These are phyloP conservation scores for Cercocebus atys DNA, from an alignment of 2,113 vertebrate species.

Conservation along the genomic window DNA sequence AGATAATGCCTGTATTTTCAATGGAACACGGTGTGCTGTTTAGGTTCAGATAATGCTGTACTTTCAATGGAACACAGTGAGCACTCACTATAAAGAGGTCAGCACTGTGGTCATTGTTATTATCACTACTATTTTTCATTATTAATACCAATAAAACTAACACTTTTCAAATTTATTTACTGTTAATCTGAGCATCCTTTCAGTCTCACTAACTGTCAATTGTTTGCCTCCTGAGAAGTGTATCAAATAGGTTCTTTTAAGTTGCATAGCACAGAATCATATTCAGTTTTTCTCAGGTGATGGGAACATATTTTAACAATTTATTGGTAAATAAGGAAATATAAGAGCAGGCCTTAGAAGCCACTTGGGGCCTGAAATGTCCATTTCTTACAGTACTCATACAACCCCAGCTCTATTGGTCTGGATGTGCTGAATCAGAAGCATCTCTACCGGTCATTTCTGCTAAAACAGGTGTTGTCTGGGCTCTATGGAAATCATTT, in stretches of 20 bases:
- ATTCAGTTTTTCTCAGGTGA: neutral
- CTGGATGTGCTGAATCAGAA: neutral
- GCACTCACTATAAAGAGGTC: neutral
- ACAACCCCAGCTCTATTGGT: neutral
- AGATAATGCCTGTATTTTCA: neutral
- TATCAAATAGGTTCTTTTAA: neutral
- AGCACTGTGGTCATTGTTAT: neutral
- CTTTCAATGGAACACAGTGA: neutral
- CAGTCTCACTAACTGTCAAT: neutral
- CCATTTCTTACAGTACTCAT: neutral
- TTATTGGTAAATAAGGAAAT: neutral
- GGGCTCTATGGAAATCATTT: neutral
- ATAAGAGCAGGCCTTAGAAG: neutral
- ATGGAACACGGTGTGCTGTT: neutral
- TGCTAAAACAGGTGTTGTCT: neutral
- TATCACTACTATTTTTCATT: neutral
- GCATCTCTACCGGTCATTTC: neutral
- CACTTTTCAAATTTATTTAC: neutral
- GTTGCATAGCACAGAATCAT: neutral
- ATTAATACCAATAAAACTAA: neutral
- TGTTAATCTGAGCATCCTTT: neutral
- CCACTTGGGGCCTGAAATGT: neutral
- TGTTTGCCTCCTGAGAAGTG: neutral
- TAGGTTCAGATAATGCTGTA: neutral
- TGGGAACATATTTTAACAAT: neutral